Percentiles rank a stretch among this genome's conserved stretches.
phyloP scores from a whole-genome alignment of 2,888 invertebrate genomes.

The Pachymerium ferrugineum region DNA sequence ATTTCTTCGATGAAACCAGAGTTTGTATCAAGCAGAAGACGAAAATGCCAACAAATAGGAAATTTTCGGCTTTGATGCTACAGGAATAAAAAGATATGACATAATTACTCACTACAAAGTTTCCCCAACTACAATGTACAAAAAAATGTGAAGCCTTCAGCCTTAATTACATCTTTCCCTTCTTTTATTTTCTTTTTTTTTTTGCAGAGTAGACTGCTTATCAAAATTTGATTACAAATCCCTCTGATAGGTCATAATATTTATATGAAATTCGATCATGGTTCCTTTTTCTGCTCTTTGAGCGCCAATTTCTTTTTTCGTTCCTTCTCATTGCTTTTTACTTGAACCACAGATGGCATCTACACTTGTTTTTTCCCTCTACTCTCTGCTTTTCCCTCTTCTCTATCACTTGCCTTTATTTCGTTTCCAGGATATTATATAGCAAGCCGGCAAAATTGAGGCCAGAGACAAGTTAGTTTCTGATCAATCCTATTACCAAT shows the following conservation, averaged over 20 bases:
- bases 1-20: background rate
- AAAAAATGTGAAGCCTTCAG: background rate
- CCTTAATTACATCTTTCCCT: background rate
- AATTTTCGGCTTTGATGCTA: background rate
- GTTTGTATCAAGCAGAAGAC: background rate
- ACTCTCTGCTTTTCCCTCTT: background rate
- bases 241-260: conserved; percentile 1
- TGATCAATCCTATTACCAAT: conserved; percentile 13
- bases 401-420: conserved; percentile 8
- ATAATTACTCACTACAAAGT: background rate
- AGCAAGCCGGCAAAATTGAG: conserved; percentile 13
- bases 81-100: background rate
- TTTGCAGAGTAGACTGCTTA: background rate
- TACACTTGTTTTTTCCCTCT: background rate
- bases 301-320: background rate
- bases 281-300: background rate
- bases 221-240: conserved; percentile 13
- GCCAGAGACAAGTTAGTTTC: conserved; percentile 13
- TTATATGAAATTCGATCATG: conserved; percentile 2
- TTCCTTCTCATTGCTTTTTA: conserved; percentile 8
- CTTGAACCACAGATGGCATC: conserved; percentile 13
- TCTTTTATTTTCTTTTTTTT: background rate
- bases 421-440: conserved; percentile 9
- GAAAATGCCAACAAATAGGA: background rate
- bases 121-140: background rate